phyloP scores from a whole-genome alignment of 2,113 vertebrate genomes.

The Platycercus adscitus region DNA sequence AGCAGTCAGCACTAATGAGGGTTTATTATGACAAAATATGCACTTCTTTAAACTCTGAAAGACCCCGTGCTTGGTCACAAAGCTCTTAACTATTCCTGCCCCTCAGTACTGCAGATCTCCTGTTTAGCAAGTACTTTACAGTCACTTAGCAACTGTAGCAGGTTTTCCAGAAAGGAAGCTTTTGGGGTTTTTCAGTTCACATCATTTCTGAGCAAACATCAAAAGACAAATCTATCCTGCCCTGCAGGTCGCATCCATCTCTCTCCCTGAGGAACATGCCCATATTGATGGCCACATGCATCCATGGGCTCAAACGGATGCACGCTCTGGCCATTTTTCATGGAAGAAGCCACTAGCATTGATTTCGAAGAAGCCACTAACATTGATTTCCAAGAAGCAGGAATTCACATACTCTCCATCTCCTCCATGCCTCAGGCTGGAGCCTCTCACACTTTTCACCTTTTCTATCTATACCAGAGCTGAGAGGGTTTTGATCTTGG shows the following conservation, averaged over 20 bases:
- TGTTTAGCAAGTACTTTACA: constrained; percentile 31
- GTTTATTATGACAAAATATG: neutral
- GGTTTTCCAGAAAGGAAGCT: constrained; percentile 39
- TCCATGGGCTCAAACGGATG: neutral
- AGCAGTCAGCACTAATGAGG: neutral
- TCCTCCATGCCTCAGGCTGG: neutral
- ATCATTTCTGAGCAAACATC: neutral
- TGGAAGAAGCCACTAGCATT: neutral
- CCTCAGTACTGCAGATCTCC: constrained; percentile 1
- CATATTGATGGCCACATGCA: neutral
- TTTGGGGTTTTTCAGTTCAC: constrained; percentile 21
- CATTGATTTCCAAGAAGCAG: neutral
- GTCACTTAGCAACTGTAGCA: constrained; percentile 61
- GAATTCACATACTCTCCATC: neutral
- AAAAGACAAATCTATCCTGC: constrained; percentile 27
- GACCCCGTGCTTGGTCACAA: neutral
- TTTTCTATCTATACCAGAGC: neutral
- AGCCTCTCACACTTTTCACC: neutral
- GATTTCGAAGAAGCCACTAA: neutral
- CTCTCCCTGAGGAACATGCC: neutral
- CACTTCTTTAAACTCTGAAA: neutral
- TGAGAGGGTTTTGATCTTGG: neutral
- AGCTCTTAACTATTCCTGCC: constrained; percentile 24
- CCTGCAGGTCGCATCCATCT: neutral
- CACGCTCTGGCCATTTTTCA: rapidly evolving